These are phyloP conservation scores for Darwinula stevensoni DNA, from an alignment of 2,888 invertebrate genomes.

Conservation along the genomic window DNA sequence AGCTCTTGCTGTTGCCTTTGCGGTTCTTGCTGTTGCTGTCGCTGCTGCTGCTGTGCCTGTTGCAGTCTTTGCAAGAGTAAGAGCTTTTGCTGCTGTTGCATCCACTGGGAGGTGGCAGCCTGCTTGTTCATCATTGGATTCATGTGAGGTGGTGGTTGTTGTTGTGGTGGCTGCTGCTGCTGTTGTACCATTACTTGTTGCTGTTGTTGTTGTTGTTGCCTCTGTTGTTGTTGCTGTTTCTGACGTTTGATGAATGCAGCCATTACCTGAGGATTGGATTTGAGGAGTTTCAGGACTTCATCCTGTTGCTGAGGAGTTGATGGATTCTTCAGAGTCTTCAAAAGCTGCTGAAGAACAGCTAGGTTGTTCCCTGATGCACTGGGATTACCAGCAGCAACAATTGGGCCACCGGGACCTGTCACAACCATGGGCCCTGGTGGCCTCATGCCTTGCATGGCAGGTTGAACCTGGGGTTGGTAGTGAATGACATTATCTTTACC, in stretches of 20 bases:
- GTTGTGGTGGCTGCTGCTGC: slow-evolving; percentile 16
- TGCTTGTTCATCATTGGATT: slow-evolving; percentile 10
- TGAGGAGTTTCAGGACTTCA: slow-evolving; percentile 48
- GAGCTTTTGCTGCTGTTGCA: too few species aligned
- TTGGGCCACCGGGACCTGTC: slow-evolving; percentile 4
- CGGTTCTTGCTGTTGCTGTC: slow-evolving; percentile 16
- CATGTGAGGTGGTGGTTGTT: slow-evolving; percentile 5
- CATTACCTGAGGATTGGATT: slow-evolving; percentile 81
- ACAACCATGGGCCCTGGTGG: too few species aligned
- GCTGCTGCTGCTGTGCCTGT: too few species aligned
- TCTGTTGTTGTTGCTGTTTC: slow-evolving; percentile 16
- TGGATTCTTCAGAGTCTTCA: background rate
- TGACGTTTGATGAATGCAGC: slow-evolving; percentile 67
- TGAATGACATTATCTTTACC: slow-evolving; percentile 8
- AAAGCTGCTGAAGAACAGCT: slow-evolving; percentile 4
- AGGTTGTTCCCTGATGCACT: slow-evolving; percentile 17
- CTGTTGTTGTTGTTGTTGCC: slow-evolving; percentile 15
- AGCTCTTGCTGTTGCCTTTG: slow-evolving; percentile 15
- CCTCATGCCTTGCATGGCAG: too few species aligned
- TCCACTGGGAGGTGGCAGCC: too few species aligned
- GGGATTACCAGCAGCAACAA: background rate
- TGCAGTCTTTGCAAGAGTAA: too few species aligned
- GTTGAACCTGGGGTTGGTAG: too few species aligned
- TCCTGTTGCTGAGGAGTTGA: slow-evolving; percentile 17
- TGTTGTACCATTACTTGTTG: too few species aligned